Evolutionary conservation across 2,888 invertebrate genomes (phyloP).

Genomic region (Amphipyra tragopoginis): DNA sequence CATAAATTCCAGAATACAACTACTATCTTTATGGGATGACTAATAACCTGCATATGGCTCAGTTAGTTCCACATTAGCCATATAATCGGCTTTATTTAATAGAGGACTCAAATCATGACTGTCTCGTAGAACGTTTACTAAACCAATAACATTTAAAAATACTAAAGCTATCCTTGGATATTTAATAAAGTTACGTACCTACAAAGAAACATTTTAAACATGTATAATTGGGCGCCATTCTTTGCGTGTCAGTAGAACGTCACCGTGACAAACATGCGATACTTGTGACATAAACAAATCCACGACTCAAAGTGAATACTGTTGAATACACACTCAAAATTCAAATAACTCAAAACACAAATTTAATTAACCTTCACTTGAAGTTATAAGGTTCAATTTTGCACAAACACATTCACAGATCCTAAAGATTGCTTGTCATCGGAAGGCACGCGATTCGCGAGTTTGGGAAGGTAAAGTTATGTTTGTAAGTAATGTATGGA

Average conservation of each 20-base stretch:
- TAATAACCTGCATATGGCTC: not conserved
- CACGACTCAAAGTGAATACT: conserved; percentile 25
- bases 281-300: conserved; percentile 34
- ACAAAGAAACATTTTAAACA: not conserved
- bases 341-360: conserved; percentile 31
- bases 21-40: not conserved
- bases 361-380: conserved; percentile 38
- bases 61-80: too few relatives aligned
- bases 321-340: conserved; percentile 36
- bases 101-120: too few relatives aligned
- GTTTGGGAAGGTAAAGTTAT: conserved; percentile 58
- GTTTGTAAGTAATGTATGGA: conserved; percentile 42
- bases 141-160: not conserved
- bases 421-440: conserved; percentile 39
- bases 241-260: conserved; percentile 35
- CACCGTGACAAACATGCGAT: conserved; percentile 21
- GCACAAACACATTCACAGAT: conserved; percentile 13
- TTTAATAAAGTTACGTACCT: not conserved
- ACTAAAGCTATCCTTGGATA: not conserved
- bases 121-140: too few relatives aligned
- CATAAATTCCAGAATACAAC: conserved; percentile 3
- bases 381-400: conserved; percentile 29
- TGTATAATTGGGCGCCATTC: not conserved
- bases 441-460: conserved; percentile 67
- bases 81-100: too few relatives aligned